Evolutionary conservation across 2,113 vertebrate genomes (phyloP), one percentile per base, ranked within the genome.

Genomic region (Heterocephalus glaber): DNA sequence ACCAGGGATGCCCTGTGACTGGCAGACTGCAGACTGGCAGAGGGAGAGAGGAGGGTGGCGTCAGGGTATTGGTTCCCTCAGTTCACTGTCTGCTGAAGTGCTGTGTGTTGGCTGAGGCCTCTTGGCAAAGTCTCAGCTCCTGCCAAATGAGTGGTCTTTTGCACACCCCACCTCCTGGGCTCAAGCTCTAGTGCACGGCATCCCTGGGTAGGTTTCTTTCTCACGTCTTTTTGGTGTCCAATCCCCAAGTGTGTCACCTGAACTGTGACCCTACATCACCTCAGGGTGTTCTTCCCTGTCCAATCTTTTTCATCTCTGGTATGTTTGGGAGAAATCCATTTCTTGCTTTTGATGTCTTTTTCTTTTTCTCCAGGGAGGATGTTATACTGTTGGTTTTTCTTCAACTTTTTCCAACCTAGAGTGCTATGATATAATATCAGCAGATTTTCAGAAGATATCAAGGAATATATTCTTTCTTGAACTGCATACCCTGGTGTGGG

Each of bases 261-360:
- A 49, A 19, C 60, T 20, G 7, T 85, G 90, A 38, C 33, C 26
- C 33, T 63, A 17, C 10, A n/a, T 28, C 8, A 13, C 28, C 26
- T 65, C 35, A 26, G 13, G 20, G 19, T 22, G 4, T 70, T 68
- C 20, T 10, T 58, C 7, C 41, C 60, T 33, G 60, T 28, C 35
- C 33, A 35, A 6, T 2, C 1, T 28, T 80, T 86, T 74, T 74
- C 41, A 3, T 66, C 26, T 56, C 33, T 77, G 35, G 41, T 14
- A 13, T 61, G 5, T 66, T 56, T 82, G 65, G 65, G 61, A 88
- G 30, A 92, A 88, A n/a, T 79, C 47, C 81, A 20, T 47, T 76
- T 93, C 9, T 85, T 76, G 86, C 49, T 87, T 88, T 70, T 79
- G 13, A 38, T 95, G 9, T 86, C n/a, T 76, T 30, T 94, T 86